Base-by-base conservation (phyloP, 2,797 vertebrate species). In the Orientallactaga sibirica region DNA sequence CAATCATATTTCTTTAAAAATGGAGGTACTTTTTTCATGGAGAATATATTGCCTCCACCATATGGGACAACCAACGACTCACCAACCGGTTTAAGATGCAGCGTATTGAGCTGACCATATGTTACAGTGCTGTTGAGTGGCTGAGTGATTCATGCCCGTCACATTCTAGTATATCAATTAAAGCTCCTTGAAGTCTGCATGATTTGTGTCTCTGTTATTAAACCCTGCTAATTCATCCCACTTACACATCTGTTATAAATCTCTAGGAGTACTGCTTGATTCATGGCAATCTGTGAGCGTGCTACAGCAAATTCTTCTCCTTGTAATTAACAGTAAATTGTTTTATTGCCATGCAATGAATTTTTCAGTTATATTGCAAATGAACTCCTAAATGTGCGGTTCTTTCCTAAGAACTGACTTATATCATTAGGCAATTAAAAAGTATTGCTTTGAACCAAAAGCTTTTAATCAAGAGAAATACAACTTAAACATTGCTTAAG, bases 251-350 rank as follows among this genome's bases (percentile, higher is more conserved):
- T 98, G 98, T 99, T 99, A 99, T 99, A 99, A 99, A 99, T 99
- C 98, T 99, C 98, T 98, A 98, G 98, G 98, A 99, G 98, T 98
- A 98, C 98, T 97, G 97, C 97, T 98, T 99, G 99, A 99, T 99
- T 99, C 99, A 99, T 99, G 98, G 98, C 98, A 98, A 99, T 99
- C 98, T 98, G 98, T 98, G 98, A 98, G 98, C 99, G 98, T 98
- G 98, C 98, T 98, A 98, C 98, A 98, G 99, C 98, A 99, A 99
- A 99, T 99, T 99, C 99, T 99, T 99, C 99, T 99, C 98, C 98
- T 99, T 99, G 99, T 99, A 99, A 99, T 99, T 99, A 99, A 99
- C 99, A 99, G 99, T 99, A 99, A 99, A 99, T 99, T 99, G 99
- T 99, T 99, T 99, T 99, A 99, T 99, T 99, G 98, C 99, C 97